Evolutionary conservation across 2,797 vertebrate species (phyloP).

Genomic region (Hyperoplus lanceolatus): DNA sequence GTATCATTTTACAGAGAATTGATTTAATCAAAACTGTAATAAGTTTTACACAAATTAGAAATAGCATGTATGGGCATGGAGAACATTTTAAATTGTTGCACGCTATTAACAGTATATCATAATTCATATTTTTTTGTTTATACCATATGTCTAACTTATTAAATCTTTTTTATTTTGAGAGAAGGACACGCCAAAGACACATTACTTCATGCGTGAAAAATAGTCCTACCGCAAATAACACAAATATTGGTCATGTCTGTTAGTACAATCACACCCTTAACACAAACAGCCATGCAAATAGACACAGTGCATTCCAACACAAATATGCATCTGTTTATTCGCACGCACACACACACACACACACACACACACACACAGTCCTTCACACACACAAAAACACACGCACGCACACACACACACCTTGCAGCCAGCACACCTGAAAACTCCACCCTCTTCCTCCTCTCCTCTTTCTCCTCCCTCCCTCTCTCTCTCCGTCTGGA

Average conservation of each 20-base stretch:
- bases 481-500: constrained; percentile 67
- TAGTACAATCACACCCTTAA: constrained; percentile 14
- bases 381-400: too few species aligned
- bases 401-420: constrained; percentile 46
- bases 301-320: constrained; percentile 17
- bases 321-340: constrained; percentile 21
- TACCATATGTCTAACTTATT: too few species aligned
- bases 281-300: constrained; percentile 19
- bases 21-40: neutral
- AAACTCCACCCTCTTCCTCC: constrained; percentile 71
- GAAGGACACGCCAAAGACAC: neutral
- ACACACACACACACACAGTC: constrained; percentile 10
- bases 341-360: constrained; percentile 43
- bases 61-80: neutral
- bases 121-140: too few species aligned
- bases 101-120: neutral
- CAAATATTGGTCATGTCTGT: constrained; percentile 21
- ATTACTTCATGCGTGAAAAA: neutral
- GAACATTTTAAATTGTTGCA: neutral
- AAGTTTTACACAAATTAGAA: neutral
- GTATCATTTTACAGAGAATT: too few species aligned
- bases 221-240: neutral
- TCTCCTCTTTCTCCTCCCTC: constrained; percentile 53
- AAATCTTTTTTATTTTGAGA: too few species aligned
- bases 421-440: constrained; percentile 74